Evolutionary conservation across 2,888 invertebrate genomes (phyloP), one percentile per base, ranked within the genome.

Genomic region (Cepaea hortensis): DNA sequence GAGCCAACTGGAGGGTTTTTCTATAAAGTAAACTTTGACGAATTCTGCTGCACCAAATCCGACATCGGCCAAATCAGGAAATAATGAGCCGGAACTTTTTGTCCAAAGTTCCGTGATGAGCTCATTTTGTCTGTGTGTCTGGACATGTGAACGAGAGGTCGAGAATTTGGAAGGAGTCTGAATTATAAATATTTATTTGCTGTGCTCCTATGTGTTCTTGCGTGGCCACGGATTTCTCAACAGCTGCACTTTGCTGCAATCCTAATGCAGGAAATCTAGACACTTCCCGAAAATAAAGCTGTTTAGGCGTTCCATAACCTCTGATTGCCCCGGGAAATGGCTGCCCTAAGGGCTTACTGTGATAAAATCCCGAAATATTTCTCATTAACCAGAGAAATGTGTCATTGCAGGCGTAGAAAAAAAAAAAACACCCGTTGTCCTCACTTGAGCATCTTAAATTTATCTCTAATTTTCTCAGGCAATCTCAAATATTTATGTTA

Each of bases 301-400:
- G 23, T 23, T 23, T 50, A 48, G 50, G 50, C 75, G 1, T 4
- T 23, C 23, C 46, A 46, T 23, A 75, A 75, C 48, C 75, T 18
- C 20, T 75, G 75, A 75, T 48, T 75, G 46, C 75, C 46, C 3
- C 3, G 48, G 50, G 75, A 75, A 75, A 75, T 75, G 50, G 50
- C 13, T 75, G 48, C 48, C 75, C 75, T 75, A 75, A 75, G 75
- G 75, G 75, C 48, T 75, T 75, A 48, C 75, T 75, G 18, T 48
- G 48, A 23, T 18, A 75, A 68, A 75, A 15, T 48, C 75, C 18
- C 2, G 23, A 48, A 75, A 48, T 48, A 50, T 50, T 50, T 48
- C 75, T 50, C 50, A 50, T 50, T 75, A 75, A 18, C 48, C 15
- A 7, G 50, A 55, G 55, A 55, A 9, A 9, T 55, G 55, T 55